Base-by-base conservation (phyloP, 2,797 vertebrate species). In the Chrysocyon brachyurus region DNA sequence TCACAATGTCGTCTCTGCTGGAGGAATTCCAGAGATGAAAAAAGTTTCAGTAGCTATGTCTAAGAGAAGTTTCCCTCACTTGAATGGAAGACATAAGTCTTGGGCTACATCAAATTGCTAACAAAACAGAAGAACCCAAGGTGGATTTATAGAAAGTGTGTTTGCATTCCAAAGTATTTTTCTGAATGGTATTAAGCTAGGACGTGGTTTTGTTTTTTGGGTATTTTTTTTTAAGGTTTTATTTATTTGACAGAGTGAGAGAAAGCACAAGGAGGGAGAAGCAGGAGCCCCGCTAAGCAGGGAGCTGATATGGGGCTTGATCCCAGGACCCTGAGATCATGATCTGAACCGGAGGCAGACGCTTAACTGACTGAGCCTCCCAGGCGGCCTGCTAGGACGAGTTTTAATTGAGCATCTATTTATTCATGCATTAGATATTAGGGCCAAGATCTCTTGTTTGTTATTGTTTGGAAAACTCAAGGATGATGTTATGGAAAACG, bases 381-480 rank as follows among this genome's bases (percentile, higher is more conserved):
- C 40, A 46, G 40, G 40, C 6, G 40, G 40, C 40, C 40, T 1
- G 8, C 54, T 66, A 22, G 59, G 36, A 87, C 33, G 19, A 87
- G 33, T 72, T 97, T 94, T 52, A 68, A 57, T 46, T 66, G 63
- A 46, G 79, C 56, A 3, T 56, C 49, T 84, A 28, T 73, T 56
- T 89, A 77, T 94, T 92, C 96, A n/a, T 78, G 40, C 28, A 17
- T 63, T 87, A 78, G 81, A 24, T 63, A 14, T 90, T 81, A 40
- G 86, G 70, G 26, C 33, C 73, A 77, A 4, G 3, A 0, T 79
- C 66, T 84, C 59, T 92, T 52, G 28, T 96, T 95, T 96, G 22
- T 46, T 59, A 90, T 92, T 77, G 54, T 59, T 87, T 93, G 52
- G 57, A 26, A 92, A 96, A 70, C 33, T 36, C 59, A 73, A 40